A percentile compares a stretch with the other conserved stretches of the same genome.
These are phyloP conservation scores for Monarcha castaneiventris DNA, from an alignment of 2,113 vertebrate species.

Conservation along the genomic window DNA sequence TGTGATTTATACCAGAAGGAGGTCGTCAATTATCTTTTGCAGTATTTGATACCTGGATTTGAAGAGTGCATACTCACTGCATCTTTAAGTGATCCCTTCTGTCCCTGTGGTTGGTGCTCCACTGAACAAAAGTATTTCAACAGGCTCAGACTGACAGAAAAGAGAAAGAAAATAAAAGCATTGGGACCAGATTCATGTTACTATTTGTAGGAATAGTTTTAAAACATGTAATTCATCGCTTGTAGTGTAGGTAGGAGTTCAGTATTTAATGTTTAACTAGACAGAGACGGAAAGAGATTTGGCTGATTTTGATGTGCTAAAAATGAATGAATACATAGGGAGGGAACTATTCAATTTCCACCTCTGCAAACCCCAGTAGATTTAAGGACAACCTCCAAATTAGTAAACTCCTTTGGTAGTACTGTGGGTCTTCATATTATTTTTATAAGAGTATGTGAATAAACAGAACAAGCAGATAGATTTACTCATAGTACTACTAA, in stretches of 20 bases:
- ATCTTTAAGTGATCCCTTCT: not conserved
- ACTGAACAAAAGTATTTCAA: not conserved
- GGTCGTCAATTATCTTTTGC: constrained; percentile 6
- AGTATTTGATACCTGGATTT: not conserved
- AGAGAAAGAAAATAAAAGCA: not conserved
- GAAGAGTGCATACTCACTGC: not conserved
- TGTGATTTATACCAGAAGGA: constrained; percentile 21
- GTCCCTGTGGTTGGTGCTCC: not conserved
- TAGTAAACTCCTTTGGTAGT: not conserved
- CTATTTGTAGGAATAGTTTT: not conserved
- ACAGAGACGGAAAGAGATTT: not conserved
- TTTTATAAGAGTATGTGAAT: not conserved
- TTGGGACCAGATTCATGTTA: not conserved
- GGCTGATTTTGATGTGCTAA: constrained; percentile 15
- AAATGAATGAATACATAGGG: not conserved
- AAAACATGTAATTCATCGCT: not conserved
- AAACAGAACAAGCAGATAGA: not conserved
- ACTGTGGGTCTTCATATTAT: not conserved
- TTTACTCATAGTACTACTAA: not conserved
- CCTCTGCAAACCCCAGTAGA: not conserved
- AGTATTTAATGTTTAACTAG: constrained; percentile 16
- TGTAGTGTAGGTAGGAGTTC: not conserved
- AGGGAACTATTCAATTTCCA: not conserved
- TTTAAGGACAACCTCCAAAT: not conserved
- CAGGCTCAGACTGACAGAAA: not conserved